Base-by-base conservation (phyloP, 2,888 invertebrate species). In the Pammene aurita region DNA sequence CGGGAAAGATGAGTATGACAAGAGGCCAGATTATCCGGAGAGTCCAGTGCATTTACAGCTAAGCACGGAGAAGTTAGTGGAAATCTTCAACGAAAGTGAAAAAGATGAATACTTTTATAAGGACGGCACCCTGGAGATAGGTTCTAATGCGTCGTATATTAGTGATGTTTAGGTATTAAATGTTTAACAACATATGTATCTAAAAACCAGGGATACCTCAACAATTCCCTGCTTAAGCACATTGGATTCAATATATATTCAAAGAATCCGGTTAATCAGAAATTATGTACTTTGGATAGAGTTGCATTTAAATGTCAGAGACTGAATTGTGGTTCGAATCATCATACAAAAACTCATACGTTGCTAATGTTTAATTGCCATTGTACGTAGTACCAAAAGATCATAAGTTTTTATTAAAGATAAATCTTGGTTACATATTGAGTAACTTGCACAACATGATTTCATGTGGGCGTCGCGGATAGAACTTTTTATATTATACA, bases 21-120 rank as follows among this genome's bases (percentile, higher is more conserved):
- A 83, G 48, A 80, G 92, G 52, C 92, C 92, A 0, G 92, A 92
- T 72, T 92, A 90, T 52, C 92, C 92, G 0, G 92, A 92, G 73
- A 84, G 86, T 66, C 86, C 86, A 0, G 77, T 81, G 7, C 83
- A 80, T 0, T 72, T 83, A n/a, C 83, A 84, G 44, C 76, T 82
- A 0, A 86, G 80, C 18, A 84, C 83, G 1, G 88, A 86, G 18
- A 84, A 85, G 72, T 71, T 90, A 42, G 83, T 90, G 55, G 85
- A 89, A 46, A 84, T 89, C 50, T 78, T 90, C 5, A 80, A 81
- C 35, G 86, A 88, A 0, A 79, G 66, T 54, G 65, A 74, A 5
- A 71, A 71, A 6, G 75, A 82, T 62, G 76, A 75, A 26, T 83
- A 85, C 54, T 72, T 77, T 65, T 87, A 83, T 57, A 80, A 79